Percentiles rank a stretch among this genome's conserved stretches.
Conservation (phyloP, 2,113 vertebrate genomes). For the Cheirogaleus medius region DNA sequence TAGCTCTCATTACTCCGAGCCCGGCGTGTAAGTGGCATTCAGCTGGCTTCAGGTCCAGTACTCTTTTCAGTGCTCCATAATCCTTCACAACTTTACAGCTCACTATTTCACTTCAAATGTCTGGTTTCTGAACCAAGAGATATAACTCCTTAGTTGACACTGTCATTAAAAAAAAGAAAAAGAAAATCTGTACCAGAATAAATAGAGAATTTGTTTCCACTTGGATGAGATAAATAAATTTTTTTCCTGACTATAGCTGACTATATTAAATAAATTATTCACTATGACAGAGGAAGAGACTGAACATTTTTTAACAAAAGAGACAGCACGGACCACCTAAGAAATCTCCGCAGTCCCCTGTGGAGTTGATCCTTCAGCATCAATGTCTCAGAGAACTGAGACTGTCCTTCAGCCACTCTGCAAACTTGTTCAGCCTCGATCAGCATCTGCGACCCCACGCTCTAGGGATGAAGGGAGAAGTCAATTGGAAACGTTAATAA, state of each 20-base stretch:
- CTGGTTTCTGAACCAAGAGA: neutral
- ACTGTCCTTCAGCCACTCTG: neutral
- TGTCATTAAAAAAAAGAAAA: neutral
- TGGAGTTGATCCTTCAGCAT: slow-evolving; percentile 1
- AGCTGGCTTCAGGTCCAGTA: neutral
- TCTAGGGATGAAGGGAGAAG: neutral
- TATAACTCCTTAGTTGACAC: neutral
- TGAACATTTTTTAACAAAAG: slow-evolving; percentile 32
- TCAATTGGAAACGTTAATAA: slow-evolving; percentile 40
- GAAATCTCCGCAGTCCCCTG: neutral
- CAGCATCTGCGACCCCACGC: neutral
- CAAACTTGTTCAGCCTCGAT: neutral
- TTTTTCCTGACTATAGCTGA: neutral
- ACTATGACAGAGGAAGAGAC: slow-evolving; percentile 25
- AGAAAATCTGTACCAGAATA: neutral
- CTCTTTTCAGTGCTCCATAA: neutral
- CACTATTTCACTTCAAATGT: neutral
- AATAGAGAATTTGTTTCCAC: neutral
- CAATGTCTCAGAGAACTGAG: neutral
- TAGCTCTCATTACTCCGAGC: neutral
- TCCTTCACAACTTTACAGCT: neutral
- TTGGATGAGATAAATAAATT: slow-evolving; percentile 28
- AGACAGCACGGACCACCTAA: neutral
- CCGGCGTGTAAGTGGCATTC: neutral
- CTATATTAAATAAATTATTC: slow-evolving; percentile 69